phyloP scores from a whole-genome alignment of 2,797 vertebrate species.

The Mus minutoides region DNA sequence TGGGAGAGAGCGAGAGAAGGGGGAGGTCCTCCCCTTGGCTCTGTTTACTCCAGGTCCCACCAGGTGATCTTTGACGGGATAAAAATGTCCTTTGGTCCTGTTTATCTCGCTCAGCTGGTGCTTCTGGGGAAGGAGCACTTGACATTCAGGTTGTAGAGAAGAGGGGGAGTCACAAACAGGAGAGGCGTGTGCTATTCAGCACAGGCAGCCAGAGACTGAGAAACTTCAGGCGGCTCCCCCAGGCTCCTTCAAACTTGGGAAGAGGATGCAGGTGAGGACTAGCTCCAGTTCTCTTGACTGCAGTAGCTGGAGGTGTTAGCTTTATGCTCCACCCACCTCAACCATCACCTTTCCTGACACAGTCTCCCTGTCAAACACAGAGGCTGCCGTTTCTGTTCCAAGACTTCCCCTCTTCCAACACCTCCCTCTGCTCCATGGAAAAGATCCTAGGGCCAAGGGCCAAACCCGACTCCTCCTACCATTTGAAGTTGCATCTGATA shows the following conservation, averaged over 20 bases:
- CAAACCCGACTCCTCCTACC: neutral
- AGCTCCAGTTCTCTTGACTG: neutral
- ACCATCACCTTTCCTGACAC: too few species aligned
- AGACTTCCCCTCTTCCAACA: neutral
- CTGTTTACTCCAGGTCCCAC: constrained; percentile 18
- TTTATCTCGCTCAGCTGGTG: constrained; percentile 56
- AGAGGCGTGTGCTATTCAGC: neutral
- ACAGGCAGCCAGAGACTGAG: neutral
- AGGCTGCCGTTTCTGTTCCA: neutral
- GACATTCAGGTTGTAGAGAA: constrained; percentile 62
- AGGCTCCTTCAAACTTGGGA: neutral
- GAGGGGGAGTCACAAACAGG: neutral
- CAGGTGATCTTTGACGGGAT: constrained; percentile 44
- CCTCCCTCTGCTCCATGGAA: neutral
- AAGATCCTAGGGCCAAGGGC: neutral
- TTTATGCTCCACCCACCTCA: too few species aligned
- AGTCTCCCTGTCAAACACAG: neutral
- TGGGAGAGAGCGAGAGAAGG: neutral
- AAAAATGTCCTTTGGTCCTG: constrained; percentile 58
- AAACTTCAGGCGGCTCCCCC: neutral
- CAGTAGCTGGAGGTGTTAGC: too few species aligned
- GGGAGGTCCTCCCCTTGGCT: neutral
- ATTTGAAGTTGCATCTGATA: neutral
- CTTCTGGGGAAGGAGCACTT: constrained; percentile 53
- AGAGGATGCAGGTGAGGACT: neutral